Base-by-base conservation (phyloP, 2,888 invertebrate genomes). In the Choristoneura rosaceana region DNA sequence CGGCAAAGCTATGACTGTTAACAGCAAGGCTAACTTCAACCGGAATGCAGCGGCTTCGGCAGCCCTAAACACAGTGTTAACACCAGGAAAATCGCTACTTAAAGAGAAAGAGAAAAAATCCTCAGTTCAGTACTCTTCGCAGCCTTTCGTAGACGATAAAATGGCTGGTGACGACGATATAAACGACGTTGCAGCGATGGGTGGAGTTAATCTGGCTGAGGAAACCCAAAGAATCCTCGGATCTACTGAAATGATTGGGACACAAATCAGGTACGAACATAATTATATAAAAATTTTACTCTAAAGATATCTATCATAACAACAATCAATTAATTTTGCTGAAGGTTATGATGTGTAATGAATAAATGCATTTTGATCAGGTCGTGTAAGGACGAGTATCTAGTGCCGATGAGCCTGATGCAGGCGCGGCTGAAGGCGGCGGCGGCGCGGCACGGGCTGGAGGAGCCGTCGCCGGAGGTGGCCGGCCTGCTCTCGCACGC, bases 121-220 rank as follows among this genome's bases (percentile, higher is more conserved):
- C 0, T 75, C 85, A 0, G 79, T 81, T 41, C 88, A 86, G 76
- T 89, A 82, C 77, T 79, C 79, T 79, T 88, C 85, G 77, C 92
- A 84, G 71, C 86, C 88, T 14, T 92, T 85, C 74, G 87, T 81
- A 0, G 92, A 95, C 85, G 95, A 94, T 87, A 95, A 93, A 86
- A 95, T 92, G 92, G 95, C 95, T 75, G 98, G 98, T 59, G 98
- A 99, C 84, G 99, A 99, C 87, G 99, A 99, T 88, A 99, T 99
- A 83, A 99, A 99, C 86, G 99, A 99, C 93, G 99, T 99, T 14
- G 99, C 99, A 43, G 99, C 99, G 10, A 99, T 99, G 99, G 99
- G 99, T 76, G 99, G 99, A 66, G 99, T 99, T 70, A 99, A 99
- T 93, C 95, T 99, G 82, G 97, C 98, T 0, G 99, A 99, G 91